Evolutionary conservation across 2,113 vertebrate species (phyloP).

Genomic region (Balaenoptera acutorostrata): DNA sequence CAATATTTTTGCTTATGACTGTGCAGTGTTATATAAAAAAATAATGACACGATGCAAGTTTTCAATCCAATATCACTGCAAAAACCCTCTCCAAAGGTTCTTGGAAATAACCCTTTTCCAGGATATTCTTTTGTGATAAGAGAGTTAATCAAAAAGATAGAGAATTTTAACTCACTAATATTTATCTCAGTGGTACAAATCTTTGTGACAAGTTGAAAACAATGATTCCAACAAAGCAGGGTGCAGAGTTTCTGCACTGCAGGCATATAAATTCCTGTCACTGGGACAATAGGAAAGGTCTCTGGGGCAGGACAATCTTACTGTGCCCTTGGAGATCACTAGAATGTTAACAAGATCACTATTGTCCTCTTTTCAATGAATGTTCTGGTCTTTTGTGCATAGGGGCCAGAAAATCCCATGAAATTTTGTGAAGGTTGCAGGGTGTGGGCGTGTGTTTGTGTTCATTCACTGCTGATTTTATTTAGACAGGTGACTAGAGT

Average conservation of each 20-base stretch:
- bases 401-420: slow-evolving; percentile 20
- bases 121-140: background rate
- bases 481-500: background rate
- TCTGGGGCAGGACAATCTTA: slow-evolving; percentile 52
- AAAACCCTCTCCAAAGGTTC: background rate
- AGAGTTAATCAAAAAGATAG: slow-evolving; percentile 18
- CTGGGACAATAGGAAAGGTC: slow-evolving; percentile 51
- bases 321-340: slow-evolving; percentile 60
- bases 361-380: slow-evolving; percentile 58
- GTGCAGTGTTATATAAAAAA: slow-evolving; percentile 38
- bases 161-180: slow-evolving; percentile 42
- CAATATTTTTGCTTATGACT: slow-evolving; percentile 46
- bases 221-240: background rate
- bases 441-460: background rate
- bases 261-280: slow-evolving; percentile 51
- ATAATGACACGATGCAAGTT: background rate
- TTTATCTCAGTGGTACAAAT: slow-evolving; percentile 64
- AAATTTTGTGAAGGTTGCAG: background rate
- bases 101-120: background rate
- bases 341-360: slow-evolving; percentile 66
- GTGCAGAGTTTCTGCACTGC: background rate
- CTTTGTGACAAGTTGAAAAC: slow-evolving; percentile 47
- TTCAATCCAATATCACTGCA: background rate
- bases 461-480: background rate
- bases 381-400: slow-evolving; percentile 36